Percentiles rank a stretch among this genome's conserved stretches.
These are phyloP conservation scores for Taxidea taxus DNA, from an alignment of 2,113 vertebrate species.

Conservation along the genomic window DNA sequence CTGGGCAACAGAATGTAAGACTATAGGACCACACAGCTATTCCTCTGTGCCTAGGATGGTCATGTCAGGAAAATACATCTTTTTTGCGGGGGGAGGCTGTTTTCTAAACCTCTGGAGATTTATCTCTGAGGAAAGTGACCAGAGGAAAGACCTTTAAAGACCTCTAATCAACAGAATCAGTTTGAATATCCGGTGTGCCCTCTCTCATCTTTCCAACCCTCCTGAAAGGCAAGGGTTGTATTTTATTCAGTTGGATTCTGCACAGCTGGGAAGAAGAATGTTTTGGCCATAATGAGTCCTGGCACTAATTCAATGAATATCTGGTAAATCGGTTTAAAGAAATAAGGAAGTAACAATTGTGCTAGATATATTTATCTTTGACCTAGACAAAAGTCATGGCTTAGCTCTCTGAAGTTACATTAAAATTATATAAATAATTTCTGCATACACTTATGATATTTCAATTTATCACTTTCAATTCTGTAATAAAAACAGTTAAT, in stretches of 20 bases:
- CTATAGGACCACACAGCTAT: background rate
- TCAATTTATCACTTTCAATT: background rate
- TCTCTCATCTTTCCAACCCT: background rate
- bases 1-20: background rate
- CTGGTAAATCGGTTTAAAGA: constrained; percentile 38
- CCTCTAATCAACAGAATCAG: background rate
- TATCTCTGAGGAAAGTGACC: background rate
- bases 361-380: background rate
- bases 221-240: background rate
- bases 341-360: background rate
- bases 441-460: background rate
- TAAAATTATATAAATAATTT: constrained; percentile 7
- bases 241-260: background rate
- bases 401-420: background rate
- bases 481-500: background rate
- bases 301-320: constrained; percentile 9
- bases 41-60: background rate
- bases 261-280: background rate
- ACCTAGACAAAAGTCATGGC: background rate
- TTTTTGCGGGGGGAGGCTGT: too few relatives aligned
- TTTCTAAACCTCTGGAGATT: background rate
- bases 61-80: background rate
- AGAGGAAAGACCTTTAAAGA: constrained; percentile 33
- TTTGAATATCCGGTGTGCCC: background rate
- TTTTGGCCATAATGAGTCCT: background rate